Evolutionary conservation across 2,888 invertebrate genomes (phyloP), one percentile per base, ranked within the genome.

Genomic region (Oligia fasciuncula): DNA sequence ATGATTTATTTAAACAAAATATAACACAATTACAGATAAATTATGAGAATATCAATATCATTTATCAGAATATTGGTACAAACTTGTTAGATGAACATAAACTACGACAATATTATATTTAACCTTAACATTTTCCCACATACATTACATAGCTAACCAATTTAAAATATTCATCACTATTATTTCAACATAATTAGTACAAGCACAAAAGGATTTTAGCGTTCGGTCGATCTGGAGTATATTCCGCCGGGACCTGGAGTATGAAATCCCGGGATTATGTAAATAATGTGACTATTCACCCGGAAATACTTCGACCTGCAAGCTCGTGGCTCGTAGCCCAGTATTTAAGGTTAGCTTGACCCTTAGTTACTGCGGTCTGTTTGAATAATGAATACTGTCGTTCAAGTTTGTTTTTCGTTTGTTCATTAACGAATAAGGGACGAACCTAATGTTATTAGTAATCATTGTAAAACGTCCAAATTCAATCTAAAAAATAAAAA

Each of bases 251-350:
- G 76, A 67, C n/a, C 62, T 54, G 49, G 70, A 63, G 74, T 77
- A 86, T 79, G 83, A 80, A 82, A 82, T 77, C 80, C 83, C 72
- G 60, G 88, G 85, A 85, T 88, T 88, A 88, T 88, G 88, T 78
- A 86, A 88, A 88, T 86, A 81, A 81, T 71, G 79, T 85, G 80
- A 86, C 87, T 88, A 85, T 88, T 86, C 86, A 80, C 77, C 73
- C 74, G 77, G 81, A 81, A 85, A 88, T 81, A 86, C 73, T 86
- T 86, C 73, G 78, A 85, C 79, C 88, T 86, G 76, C 76, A 76
- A 73, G 67, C 67, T 62, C 60, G 67, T 73, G 81, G 71, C 70
- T 85, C 67, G 68, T 73, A 74, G 79, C 73, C 78, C 81, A 68
- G 63, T 79, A 75, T 76, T 83, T 73, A 79, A 83, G 70, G 72